Base-by-base conservation (phyloP, 2,888 invertebrate genomes). In the Himalopsyche japonica region DNA sequence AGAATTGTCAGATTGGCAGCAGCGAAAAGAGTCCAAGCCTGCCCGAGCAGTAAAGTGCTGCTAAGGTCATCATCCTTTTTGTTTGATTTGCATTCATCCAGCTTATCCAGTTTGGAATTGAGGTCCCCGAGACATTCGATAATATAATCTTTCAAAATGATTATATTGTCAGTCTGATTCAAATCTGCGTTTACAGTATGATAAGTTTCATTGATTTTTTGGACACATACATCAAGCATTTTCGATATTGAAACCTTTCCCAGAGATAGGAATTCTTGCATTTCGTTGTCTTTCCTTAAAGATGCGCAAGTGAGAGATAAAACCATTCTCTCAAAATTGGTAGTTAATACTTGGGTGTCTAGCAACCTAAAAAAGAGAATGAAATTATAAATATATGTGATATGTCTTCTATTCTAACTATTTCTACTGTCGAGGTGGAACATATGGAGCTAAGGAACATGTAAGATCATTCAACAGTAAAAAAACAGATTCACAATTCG, bases 1-100 rank as follows among this genome's bases (percentile, higher is more conserved):
- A 94, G 93, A 12, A 87, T 30, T 6, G 47, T 82, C n/a, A 87
- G 27, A 84, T 85, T 86, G 64, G 82, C 84, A 47, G 84, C 83
- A 20, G 86, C 82, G 37, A 85, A 85, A n/a, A 84, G 34, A 6
- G 86, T 81, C 87, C 87, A 87, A 27, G 80, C 76, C 48, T 79
- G 57, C 24, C 79, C 86, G 32, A 84, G 79, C 30, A 48, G 24
- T 24, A 84, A 20, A 80, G 47, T 30, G 5, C 57, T 24, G 20
- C 70, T 32, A 37, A 82, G 82, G 8, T 70, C 34, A 18, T 79
- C 78, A 49, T 70, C 64, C 15, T 78, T 79, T 5, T 15, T 20
- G 87, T 27, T 89, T 90, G 0, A 87, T 48, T 77, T 49, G 34
- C n/a, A 80, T 86, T n/a, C 85, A 87, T 3, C 91, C 89, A 88